These are phyloP conservation scores for Cheilosia impressa DNA, from an alignment of 2,888 invertebrate genomes.

Conservation along the genomic window DNA sequence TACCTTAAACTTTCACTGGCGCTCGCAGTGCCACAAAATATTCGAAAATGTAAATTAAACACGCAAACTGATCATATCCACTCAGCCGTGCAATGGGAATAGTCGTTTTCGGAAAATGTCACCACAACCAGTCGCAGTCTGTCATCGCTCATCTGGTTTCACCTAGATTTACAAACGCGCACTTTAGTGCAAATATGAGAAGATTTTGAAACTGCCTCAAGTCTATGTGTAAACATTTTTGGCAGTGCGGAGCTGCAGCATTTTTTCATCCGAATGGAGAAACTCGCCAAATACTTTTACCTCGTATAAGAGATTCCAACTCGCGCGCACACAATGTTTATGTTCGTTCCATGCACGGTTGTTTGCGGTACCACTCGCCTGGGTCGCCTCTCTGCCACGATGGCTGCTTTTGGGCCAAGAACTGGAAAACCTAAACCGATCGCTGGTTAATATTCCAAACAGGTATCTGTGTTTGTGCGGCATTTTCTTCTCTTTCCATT, in stretches of 20 bases:
- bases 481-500: slow-evolving; percentile 55
- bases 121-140: slow-evolving; percentile 38
- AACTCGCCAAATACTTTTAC: slow-evolving; percentile 58
- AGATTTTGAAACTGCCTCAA: slow-evolving; percentile 60
- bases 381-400: slow-evolving; percentile 37
- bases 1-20: slow-evolving; percentile 72
- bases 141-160: slow-evolving; percentile 24
- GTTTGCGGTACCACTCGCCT: slow-evolving; percentile 46
- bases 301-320: neutral
- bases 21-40: slow-evolving; percentile 13
- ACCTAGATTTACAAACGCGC: slow-evolving; percentile 41
- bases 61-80: slow-evolving; percentile 65
- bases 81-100: slow-evolving; percentile 42
- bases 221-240: slow-evolving; percentile 20
- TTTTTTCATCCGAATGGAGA: slow-evolving; percentile 64
- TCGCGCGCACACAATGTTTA: slow-evolving; percentile 53
- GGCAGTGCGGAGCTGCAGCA: slow-evolving; percentile 36
- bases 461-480: slow-evolving; percentile 35
- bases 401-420: slow-evolving; percentile 57
- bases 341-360: slow-evolving; percentile 35
- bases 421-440: slow-evolving; percentile 57
- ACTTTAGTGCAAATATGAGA: slow-evolving; percentile 35
- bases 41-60: slow-evolving; percentile 65
- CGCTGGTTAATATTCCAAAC: slow-evolving; percentile 67
- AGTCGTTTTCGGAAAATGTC: slow-evolving; percentile 55